A percentile compares a stretch with the other conserved stretches of the same genome.
These are phyloP conservation scores for Acholoe squamosa DNA, from an alignment of 2,888 invertebrate genomes.

Conservation along the genomic window DNA sequence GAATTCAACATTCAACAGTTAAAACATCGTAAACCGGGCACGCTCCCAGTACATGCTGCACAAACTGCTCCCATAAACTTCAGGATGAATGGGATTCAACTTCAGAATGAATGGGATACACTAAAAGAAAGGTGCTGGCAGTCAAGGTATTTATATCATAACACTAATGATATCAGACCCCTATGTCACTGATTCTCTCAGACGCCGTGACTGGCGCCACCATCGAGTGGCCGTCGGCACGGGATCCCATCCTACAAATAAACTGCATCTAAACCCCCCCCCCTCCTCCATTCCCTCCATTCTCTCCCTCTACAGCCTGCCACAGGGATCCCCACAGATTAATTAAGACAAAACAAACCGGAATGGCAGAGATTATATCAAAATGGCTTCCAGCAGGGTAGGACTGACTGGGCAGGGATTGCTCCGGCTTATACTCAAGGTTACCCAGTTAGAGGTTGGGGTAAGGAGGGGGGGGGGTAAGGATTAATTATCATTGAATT, in stretches of 20 bases:
- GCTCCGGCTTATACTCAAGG: not conserved
- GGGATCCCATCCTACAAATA: slow-evolving; percentile 19
- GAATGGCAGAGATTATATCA: slow-evolving; percentile 16
- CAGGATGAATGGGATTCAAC: too few species aligned
- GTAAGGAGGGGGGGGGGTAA: not conserved
- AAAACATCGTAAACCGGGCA: too few species aligned
- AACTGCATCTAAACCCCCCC: not conserved
- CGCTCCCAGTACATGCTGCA: too few species aligned
- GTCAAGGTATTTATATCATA: too few species aligned
- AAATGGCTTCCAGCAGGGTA: not conserved
- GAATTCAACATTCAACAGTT: too few species aligned
- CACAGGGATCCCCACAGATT: slow-evolving; percentile 28
- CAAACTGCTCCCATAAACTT: too few species aligned
- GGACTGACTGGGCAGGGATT: not conserved
- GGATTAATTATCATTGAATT: too few species aligned
- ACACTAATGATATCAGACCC: too few species aligned
- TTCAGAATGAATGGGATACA: too few species aligned
- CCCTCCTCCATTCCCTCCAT: not conserved
- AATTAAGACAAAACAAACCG: slow-evolving; percentile 38
- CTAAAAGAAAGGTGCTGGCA: too few species aligned
- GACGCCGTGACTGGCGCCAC: not conserved
- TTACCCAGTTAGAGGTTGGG: not conserved
- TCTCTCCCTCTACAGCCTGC: not conserved
- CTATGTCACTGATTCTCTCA: not conserved
- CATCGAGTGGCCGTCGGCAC: not conserved